Conservation (phyloP, 1,140 invertebrate genomes). For the Leptinotarsa undecemlineata region DNA sequence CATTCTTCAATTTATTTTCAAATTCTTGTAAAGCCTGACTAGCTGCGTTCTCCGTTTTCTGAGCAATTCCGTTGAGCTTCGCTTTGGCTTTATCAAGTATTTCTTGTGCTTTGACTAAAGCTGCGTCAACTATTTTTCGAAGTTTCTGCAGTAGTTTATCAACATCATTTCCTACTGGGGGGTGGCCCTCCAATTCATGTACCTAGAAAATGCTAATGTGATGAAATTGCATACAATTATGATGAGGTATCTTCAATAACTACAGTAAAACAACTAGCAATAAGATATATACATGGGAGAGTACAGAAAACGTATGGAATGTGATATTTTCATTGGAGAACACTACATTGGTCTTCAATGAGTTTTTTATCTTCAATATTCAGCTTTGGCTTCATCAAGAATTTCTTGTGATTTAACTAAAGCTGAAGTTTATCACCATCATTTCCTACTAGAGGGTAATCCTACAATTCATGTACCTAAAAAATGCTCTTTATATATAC, state of each 20-base stretch:
- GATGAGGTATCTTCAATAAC: too few relatives aligned
- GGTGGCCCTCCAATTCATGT: background rate
- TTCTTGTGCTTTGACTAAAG: slow-evolving; percentile 16
- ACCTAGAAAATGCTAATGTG: background rate
- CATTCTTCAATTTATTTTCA: slow-evolving; percentile 21
- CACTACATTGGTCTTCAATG: too few relatives aligned
- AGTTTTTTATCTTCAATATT: too few relatives aligned
- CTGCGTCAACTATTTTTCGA: slow-evolving; percentile 10
- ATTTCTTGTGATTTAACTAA: background rate
- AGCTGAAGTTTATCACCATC: background rate
- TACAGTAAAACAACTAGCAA: too few relatives aligned
- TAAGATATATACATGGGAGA: too few relatives aligned
- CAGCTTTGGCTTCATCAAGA: background rate
- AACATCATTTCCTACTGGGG: slow-evolving; percentile 8
- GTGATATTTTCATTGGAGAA: too few relatives aligned
- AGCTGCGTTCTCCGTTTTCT: slow-evolving; percentile 15
- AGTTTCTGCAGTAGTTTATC: slow-evolving; percentile 28
- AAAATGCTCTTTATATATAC: background rate
- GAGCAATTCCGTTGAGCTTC: slow-evolving; percentile 12
- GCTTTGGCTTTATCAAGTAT: slow-evolving; percentile 17
- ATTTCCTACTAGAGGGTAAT: background rate
- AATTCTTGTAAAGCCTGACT: slow-evolving; percentile 7
- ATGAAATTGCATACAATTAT: too few relatives aligned
- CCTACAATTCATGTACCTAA: background rate
- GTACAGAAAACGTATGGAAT: too few relatives aligned